A percentile compares a stretch with the other conserved stretches of the same genome.
Conservation (phyloP, 2,113 vertebrate genomes). For the Ia io region DNA sequence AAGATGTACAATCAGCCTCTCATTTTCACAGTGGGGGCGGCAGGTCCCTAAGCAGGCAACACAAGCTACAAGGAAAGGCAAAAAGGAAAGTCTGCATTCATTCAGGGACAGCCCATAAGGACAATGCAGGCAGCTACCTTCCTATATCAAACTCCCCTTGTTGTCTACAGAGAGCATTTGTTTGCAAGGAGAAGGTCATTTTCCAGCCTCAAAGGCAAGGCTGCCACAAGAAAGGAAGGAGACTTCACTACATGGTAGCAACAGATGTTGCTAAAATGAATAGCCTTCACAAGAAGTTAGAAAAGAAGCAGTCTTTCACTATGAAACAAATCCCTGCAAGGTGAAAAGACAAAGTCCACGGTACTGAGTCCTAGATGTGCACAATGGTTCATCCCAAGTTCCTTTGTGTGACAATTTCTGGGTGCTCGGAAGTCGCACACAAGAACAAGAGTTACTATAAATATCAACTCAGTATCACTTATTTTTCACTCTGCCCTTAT, state of each 20-base stretch:
- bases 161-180: conserved; percentile 28
- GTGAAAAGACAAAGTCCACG: neutral
- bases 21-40: neutral
- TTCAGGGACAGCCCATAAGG: neutral
- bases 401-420: neutral
- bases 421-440: neutral
- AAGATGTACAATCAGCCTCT: neutral
- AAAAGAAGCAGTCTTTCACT: neutral
- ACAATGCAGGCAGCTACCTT: neutral
- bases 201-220: conserved; percentile 5
- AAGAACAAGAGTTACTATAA: neutral
- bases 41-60: neutral
- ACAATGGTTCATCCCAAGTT: neutral
- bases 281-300: neutral
- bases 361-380: neutral
- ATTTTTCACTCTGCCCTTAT: neutral
- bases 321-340: neutral
- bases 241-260: neutral
- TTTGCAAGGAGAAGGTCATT: conserved; percentile 38
- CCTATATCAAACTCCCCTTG: neutral
- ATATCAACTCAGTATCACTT: neutral
- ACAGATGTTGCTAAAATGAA: neutral
- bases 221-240: neutral
- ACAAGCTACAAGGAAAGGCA: neutral
- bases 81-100: neutral